These are phyloP conservation scores for Melanchra persicariae DNA, from an alignment of 2,888 invertebrate species.

Conservation along the genomic window DNA sequence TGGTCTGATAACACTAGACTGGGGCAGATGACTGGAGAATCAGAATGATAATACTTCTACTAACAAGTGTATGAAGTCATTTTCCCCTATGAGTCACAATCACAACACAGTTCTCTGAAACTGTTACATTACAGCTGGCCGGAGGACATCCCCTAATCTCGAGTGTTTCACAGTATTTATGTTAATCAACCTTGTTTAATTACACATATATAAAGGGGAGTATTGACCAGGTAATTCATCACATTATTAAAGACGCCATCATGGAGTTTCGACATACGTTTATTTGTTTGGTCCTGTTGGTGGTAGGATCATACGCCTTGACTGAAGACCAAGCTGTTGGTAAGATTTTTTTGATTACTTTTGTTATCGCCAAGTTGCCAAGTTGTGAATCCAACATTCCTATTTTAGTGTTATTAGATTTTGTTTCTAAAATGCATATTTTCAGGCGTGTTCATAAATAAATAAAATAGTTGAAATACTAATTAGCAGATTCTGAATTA, in stretches of 20 bases:
- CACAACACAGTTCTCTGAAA: slow-evolving; percentile 20
- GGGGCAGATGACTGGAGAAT: neutral
- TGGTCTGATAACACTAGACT: neutral
- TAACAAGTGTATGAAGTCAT: slow-evolving; percentile 18
- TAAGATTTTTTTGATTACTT: slow-evolving; percentile 5
- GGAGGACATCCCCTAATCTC: slow-evolving; percentile 45
- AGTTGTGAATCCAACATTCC: too few species aligned
- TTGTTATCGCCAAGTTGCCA: neutral
- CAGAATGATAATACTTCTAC: neutral
- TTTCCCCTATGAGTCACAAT: slow-evolving; percentile 20
- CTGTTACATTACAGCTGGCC: neutral
- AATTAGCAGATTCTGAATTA: too few species aligned
- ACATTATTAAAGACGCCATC: slow-evolving; percentile 26
- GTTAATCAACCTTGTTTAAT: neutral
- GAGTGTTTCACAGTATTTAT: slow-evolving; percentile 7
- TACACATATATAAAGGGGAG: slow-evolving; percentile 32
- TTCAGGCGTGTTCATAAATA: neutral
- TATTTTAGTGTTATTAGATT: neutral
- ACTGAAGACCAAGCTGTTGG: slow-evolving; percentile 13
- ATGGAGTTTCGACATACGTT: slow-evolving; percentile 36
- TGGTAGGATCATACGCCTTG: slow-evolving; percentile 6
- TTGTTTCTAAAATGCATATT: neutral
- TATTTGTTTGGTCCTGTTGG: slow-evolving; percentile 22
- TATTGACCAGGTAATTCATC: slow-evolving; percentile 26
- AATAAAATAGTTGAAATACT: too few species aligned